Conservation (phyloP, 2,888 invertebrate species). For the Enchytraeus crypticus region DNA sequence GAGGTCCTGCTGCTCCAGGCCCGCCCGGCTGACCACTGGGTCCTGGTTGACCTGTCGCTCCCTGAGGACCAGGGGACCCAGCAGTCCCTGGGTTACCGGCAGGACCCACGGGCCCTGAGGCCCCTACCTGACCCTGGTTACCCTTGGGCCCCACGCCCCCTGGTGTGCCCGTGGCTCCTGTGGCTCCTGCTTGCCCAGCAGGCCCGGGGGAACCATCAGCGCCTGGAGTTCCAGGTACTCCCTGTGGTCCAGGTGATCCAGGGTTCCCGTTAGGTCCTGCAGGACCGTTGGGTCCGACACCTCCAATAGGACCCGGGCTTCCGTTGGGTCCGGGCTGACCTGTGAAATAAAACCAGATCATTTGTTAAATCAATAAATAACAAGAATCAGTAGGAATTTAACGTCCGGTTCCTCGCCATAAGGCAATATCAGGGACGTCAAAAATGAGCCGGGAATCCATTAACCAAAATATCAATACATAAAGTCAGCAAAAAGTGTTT, state of each 20-base stretch:
- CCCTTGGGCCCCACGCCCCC: neutral
- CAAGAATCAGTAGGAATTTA: too few species aligned
- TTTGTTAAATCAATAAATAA: too few species aligned
- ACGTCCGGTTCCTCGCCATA: too few species aligned
- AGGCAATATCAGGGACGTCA: too few species aligned
- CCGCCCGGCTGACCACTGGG: slow-evolving; percentile 4
- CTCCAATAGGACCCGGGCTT: slow-evolving; percentile 50
- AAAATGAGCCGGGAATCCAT: too few species aligned
- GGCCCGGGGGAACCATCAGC: neutral
- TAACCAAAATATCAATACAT: too few species aligned
- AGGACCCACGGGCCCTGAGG: slow-evolving; percentile 2
- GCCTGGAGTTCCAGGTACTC: neutral
- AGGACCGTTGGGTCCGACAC: neutral
- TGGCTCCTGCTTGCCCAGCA: slow-evolving; percentile 17
- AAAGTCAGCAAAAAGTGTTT: too few species aligned
- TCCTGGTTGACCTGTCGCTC: slow-evolving; percentile 13
- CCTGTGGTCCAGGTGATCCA: slow-evolving; percentile 11
- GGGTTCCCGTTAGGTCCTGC: slow-evolving; percentile 1
- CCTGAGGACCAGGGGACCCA: slow-evolving; percentile 8
- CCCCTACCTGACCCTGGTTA: slow-evolving; percentile 2
- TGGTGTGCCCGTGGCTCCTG: slow-evolving; percentile 18
- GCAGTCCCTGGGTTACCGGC: neutral
- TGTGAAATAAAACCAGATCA: too few species aligned
- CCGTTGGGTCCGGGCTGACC: neutral
- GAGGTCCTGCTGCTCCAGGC: slow-evolving; percentile 3